phyloP scores from a whole-genome alignment of 2,888 invertebrate genomes.

The Eristalinus aeneus region DNA sequence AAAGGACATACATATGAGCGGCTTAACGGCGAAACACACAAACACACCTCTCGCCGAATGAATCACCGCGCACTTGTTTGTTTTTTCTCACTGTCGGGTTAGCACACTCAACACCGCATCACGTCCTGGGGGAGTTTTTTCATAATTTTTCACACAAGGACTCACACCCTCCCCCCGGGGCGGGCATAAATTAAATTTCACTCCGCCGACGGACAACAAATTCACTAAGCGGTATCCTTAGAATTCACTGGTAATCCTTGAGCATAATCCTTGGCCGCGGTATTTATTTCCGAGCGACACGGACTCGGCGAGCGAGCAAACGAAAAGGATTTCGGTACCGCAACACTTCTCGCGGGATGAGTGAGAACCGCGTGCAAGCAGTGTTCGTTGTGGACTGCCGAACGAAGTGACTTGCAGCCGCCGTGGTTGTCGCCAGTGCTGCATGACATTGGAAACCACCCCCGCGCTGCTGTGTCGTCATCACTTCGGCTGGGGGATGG shows the following conservation, averaged over 20 bases:
- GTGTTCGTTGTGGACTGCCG: conserved; percentile 58
- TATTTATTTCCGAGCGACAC: conserved; percentile 54
- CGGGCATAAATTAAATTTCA: neutral
- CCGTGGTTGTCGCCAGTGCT: conserved; percentile 22
- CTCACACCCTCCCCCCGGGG: conserved; percentile 11
- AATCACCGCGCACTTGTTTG: conserved; percentile 21
- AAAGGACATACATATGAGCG: conserved; percentile 50
- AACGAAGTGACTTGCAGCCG: conserved; percentile 28
- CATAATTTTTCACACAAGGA: conserved; percentile 44
- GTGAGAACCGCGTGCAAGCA: conserved; percentile 51
- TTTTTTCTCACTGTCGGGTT: neutral
- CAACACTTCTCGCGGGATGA: neutral
- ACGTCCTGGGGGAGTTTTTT: conserved; percentile 1
- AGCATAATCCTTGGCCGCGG: conserved; percentile 63
- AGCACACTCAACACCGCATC: neutral
- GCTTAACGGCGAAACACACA: neutral
- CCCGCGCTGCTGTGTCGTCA: conserved; percentile 35
- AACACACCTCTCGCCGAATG: conserved; percentile 17
- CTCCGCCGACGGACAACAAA: conserved; percentile 4
- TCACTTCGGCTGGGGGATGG: conserved; percentile 31
- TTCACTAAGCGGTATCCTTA: conserved; percentile 63
- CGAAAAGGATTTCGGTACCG: conserved; percentile 18
- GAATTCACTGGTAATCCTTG: conserved; percentile 70
- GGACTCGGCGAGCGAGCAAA: neutral
- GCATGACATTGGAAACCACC: conserved; percentile 60